Evolutionary conservation across 2,797 vertebrate genomes (phyloP).

Genomic region (Alosa sapidissima): DNA sequence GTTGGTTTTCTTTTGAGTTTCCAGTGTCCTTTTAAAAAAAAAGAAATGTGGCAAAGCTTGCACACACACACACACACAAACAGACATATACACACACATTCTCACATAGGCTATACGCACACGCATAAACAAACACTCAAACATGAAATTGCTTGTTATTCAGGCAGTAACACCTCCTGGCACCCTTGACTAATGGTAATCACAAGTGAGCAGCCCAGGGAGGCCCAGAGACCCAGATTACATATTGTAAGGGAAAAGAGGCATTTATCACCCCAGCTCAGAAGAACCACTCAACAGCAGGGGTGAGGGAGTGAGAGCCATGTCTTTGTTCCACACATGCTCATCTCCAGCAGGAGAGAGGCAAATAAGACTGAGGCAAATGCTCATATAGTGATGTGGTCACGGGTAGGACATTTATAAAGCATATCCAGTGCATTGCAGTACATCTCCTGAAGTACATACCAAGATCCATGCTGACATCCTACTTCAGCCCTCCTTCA

Average conservation of each 20-base stretch:
- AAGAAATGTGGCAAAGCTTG: too few relatives aligned
- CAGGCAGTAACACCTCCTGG: neutral
- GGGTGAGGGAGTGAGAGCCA: neutral
- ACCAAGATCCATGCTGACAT: too few relatives aligned
- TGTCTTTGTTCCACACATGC: neutral
- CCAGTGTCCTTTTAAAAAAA: neutral
- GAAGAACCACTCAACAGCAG: neutral
- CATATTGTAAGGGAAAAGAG: neutral
- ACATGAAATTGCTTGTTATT: neutral
- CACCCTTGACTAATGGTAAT: neutral
- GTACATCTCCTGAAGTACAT: too few relatives aligned
- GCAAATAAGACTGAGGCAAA: neutral
- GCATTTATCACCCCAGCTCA: neutral
- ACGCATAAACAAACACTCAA: too few relatives aligned
- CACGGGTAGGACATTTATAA: too few relatives aligned
- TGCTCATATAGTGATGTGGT: neutral
- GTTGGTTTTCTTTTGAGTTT: neutral
- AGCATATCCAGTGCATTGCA: too few relatives aligned
- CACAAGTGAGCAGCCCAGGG: neutral
- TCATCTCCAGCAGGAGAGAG: neutral
- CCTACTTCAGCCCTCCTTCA: too few relatives aligned
- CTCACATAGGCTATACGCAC: too few relatives aligned
- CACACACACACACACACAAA: neutral
- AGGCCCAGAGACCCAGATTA: neutral
- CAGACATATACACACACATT: too few relatives aligned